These are phyloP conservation scores for Athrips mouffetella DNA, from an alignment of 2,888 invertebrate species.

Conservation along the genomic window DNA sequence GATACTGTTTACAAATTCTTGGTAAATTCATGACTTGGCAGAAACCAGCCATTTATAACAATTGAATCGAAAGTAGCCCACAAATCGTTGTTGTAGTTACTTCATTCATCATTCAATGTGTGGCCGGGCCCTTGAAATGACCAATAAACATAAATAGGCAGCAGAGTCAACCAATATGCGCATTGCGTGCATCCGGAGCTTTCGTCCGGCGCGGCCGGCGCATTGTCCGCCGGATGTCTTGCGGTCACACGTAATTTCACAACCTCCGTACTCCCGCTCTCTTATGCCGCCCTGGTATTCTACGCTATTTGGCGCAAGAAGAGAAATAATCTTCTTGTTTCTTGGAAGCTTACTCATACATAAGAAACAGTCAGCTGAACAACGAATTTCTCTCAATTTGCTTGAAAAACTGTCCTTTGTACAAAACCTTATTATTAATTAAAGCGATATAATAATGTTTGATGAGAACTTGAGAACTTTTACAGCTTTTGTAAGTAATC, in stretches of 20 bases:
- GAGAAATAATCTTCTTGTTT: background rate
- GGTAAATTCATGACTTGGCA: background rate
- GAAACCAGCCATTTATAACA: background rate
- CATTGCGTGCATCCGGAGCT: slow-evolving; percentile 71
- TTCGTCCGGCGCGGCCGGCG: slow-evolving; percentile 45
- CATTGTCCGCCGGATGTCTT: slow-evolving; percentile 75
- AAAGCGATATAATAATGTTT: background rate
- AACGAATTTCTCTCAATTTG: too few species aligned
- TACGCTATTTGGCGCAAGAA: slow-evolving; percentile 6
- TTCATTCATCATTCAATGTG: slow-evolving; percentile 14
- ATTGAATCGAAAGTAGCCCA: background rate
- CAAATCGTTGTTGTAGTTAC: slow-evolving; percentile 4
- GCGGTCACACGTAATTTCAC: slow-evolving; percentile 76
- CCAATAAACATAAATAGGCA: slow-evolving; percentile 46
- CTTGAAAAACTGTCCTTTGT: background rate
- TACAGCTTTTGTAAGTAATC: background rate
- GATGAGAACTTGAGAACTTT: background rate
- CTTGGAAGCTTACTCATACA: background rate
- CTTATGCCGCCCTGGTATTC: slow-evolving; percentile 42
- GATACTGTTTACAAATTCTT: background rate
- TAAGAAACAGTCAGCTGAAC: too few species aligned
- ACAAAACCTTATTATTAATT: background rate
- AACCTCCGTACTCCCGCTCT: slow-evolving; percentile 57
- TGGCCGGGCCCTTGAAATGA: slow-evolving; percentile 12
- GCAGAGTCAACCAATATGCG: slow-evolving; percentile 46